Base-by-base conservation (phyloP, 2,797 vertebrate genomes). In the Pagetopsis macropterus region DNA sequence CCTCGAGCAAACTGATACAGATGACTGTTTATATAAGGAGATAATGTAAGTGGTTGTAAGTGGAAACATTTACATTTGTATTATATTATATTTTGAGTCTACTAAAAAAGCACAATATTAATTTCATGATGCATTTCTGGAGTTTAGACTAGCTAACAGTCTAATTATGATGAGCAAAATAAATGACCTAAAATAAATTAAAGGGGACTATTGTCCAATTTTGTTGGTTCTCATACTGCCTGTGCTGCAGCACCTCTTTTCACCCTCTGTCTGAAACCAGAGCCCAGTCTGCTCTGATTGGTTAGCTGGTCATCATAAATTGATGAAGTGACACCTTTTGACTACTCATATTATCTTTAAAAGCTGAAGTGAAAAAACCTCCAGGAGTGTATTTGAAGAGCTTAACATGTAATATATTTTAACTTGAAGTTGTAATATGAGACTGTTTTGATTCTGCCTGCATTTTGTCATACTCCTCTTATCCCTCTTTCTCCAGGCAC, bases 401-500 rank as follows among this genome's bases (percentile, higher is more conserved):
- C 21, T 44, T 10, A 63, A 31, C 27, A 52, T 66, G 37, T 57
- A 15, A 43, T 50, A n/a, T 23, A 5, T 33, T 15, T 55, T 17
- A 10, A 19, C 3, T 8, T 14, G 45, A 62, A 23, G 9, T 17
- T 65, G 6, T 40, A 50, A 68, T 52, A 12, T 50, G 57, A 60
- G 12, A 33, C 17, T 57, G 16, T 56, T 48, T 37, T 37, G 5
- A 37, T 37, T 9, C 33, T 37, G 33, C 33, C 17, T 21, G 31
- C 23, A 27, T 10, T 46, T 40, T 45, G 11, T 65, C 6, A 21
- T 21, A 10, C 31, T 41, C 12, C 14, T 40, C 6, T 27, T 17
- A 56, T 11, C 46, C 37, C 9, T 81, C 59, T 77, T 21, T 83
- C 70, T 77, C 67, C 91, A 99, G 98, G 76, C 98, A 99, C 90